Base-by-base conservation (phyloP, 2,113 vertebrate genomes). In the Macaca mulatta region DNA sequence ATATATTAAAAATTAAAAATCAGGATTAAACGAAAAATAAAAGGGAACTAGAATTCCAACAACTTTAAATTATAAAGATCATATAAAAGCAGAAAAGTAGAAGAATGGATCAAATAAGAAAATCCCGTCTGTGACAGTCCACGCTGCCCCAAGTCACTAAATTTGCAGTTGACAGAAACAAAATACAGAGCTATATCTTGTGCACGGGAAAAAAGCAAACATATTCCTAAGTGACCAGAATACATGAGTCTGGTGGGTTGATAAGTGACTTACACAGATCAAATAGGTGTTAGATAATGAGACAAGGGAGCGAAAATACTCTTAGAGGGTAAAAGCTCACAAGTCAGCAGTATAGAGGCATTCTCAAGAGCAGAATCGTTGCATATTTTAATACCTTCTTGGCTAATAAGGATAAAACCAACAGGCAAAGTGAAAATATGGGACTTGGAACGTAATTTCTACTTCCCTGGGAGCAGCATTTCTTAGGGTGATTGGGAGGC, bases 281-380 rank as follows among this genome's bases (percentile, higher is more conserved):
- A 90, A 82, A 94, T 3, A 96, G 96, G 75, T 84, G 74, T 95
- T 77, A 92, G 48, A 80, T 96, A 97, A 98, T 80, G 77, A 98
- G 81, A 96, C 90, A 94, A 93, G 90, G 75, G 84, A 95, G 67
- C 57, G 48, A 87, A 98, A 97, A 96, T 81, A 89, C 83, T 96
- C 96, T 93, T 45, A 57, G 81, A 88, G 38, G 40, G 67, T 82
- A 74, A 97, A 59, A 82, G 75, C 57, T 95, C 90, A 77, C 89
- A 91, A 67, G 96, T 97, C 95, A 89, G 93, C 92, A 96, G 69
- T 57, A 85, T 30, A 96, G 75, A 48, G 87, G 43, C 27, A 64
- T 38, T 97, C 81, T 88, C 48, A 52, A 79, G 96, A 45, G 80
- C 32, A 55, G 69, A 52, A 57, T 1, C 9, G 3, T 0, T 64